These are phyloP conservation scores for Phoebastria nigripes DNA, from an alignment of 2,797 vertebrate genomes.

Conservation along the genomic window DNA sequence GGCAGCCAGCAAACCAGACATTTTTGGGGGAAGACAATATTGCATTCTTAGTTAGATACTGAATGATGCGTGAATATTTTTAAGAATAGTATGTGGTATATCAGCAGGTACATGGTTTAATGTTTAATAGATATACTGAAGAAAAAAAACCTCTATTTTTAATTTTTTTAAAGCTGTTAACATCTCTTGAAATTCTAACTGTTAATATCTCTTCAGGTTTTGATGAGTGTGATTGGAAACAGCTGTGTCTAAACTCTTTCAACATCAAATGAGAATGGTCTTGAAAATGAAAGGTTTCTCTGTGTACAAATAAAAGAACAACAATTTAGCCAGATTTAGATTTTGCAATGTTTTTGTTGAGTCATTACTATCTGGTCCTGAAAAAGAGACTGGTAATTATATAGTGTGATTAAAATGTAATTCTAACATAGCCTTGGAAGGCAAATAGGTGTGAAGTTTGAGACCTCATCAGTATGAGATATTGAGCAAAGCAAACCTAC, in stretches of 20 bases:
- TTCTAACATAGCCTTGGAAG: background rate
- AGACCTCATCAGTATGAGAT: background rate
- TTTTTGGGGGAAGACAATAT: accelerated
- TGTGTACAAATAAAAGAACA: background rate
- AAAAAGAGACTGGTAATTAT: background rate
- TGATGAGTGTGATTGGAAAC: background rate
- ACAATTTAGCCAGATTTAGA: background rate
- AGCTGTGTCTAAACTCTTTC: background rate
- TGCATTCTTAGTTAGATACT: background rate
- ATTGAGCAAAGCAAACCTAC: background rate
- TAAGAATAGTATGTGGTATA: background rate
- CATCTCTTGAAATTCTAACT: background rate
- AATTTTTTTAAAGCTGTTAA: background rate
- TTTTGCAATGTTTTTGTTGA: background rate
- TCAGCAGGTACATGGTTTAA: background rate
- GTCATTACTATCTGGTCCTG: background rate
- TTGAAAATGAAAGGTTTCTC: background rate
- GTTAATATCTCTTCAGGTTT: background rate
- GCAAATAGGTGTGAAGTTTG: background rate
- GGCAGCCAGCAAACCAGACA: background rate
- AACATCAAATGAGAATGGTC: background rate
- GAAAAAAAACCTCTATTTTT: background rate
- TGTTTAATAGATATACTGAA: background rate
- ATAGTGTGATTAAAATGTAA: background rate
- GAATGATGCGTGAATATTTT: background rate